Base-by-base conservation (phyloP, 2,888 invertebrate genomes). In the Thymelicus sylvestris region DNA sequence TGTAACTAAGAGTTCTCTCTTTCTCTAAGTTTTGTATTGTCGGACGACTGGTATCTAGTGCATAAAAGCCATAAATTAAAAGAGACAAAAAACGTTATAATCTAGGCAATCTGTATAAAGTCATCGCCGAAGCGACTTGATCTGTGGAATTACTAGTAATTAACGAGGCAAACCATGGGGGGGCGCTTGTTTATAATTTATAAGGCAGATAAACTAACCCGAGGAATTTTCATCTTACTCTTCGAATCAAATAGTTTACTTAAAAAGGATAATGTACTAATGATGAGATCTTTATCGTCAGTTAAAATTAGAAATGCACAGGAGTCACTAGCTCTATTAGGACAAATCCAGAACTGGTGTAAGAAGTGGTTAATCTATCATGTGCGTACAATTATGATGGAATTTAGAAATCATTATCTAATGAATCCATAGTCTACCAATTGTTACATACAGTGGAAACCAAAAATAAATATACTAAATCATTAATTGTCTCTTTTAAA, bases 81-180 rank as follows among this genome's bases (percentile, higher is more conserved):
- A 57, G 4, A 59, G 39, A n/a, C 6, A 57, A 66, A 66, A 66
- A 48, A 50, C 24, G 41, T 52, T 61, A 61, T 61, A 68, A 69
- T 64, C 57, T 39, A 69, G 7, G 19, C 47, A 69, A 69, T 69
- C 69, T 69, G 57, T 69, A 69, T 69, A 69, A 69, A 69, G 69
- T 64, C 57, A 69, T 69, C 69, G 63, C 39, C 52, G 59, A 48
- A 59, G 69, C 63, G 68, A 68, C 69, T 57, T 8, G 69, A 69
- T 69, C 68, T 48, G 69, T 69, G 59, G 69, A 69, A 69, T 69
- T 69, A 55, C 69, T 69, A 19, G 69, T 69, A 69, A 69, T 64
- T 69, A 69, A 64, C 64, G 69, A 69, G 47, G 8, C n/a, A 59
- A 57, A 12, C 68, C 68, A 13, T 63, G 63, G 68, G 68, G 68